Base-by-base conservation (phyloP, 2,113 vertebrate genomes). In the Eptatretus burgeri region DNA sequence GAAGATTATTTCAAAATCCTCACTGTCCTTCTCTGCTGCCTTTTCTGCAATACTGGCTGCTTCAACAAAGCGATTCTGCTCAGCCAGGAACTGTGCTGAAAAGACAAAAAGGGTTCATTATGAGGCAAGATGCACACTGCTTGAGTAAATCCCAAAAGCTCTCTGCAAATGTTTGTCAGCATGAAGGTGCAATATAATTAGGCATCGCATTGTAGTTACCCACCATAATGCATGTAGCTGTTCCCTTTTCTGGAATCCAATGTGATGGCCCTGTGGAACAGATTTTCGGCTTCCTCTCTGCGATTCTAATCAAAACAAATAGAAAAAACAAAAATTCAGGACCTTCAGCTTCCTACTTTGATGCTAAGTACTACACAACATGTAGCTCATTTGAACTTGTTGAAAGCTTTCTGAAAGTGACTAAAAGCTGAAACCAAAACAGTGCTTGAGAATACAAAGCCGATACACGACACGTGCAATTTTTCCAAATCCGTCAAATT, bases 161-260 rank as follows among this genome's bases (percentile, higher is more conserved):
- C 27, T 41, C 7, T 41, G 27, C 27, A 41, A 41, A 41, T 41
- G 27, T 41, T 41, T 41, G 27, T 41, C 27, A 41, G 27, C 7
- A 41, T 41, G 27, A 41, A 41, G 27, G 27, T 41, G 27, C 27
- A 41, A 41, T 5, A 41, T 41, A 41, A 41, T 41, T 41, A 41
- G 27, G 3, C 27, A 41, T 41, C 14, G 52, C 52, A 17, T 56
- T 56, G 14, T 56, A 17, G 14, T 16, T 16, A 77, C 82, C 67
- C 74, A 95, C 88, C 87, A 67, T 98, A 95, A 79, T 98, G 91
- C 91, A 98, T 98, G 72, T 98, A 98, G 75, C 87, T 93, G 76
- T 88, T 98, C 73, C 85, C 88, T 79, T 93, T 98, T 70, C 79
- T 75, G 65, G 91, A 84, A 74, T 98, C 91, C 64, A 98, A 79